Conservation (phyloP, 2,797 vertebrate species). For the Poecilia gillii region DNA sequence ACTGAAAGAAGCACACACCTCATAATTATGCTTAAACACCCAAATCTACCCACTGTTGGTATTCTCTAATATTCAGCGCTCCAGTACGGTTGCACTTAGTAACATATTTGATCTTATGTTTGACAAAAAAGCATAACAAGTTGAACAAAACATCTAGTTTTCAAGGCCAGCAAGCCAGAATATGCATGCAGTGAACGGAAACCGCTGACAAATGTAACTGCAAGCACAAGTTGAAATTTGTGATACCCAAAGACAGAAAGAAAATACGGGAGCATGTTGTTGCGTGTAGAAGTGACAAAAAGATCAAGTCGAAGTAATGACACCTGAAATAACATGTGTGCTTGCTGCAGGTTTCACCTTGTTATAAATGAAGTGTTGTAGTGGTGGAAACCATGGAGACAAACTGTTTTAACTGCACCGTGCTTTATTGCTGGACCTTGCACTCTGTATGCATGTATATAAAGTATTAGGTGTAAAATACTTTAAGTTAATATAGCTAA, state of each 20-base stretch:
- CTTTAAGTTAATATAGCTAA: not conserved
- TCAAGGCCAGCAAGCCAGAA: slow-evolving; percentile 28
- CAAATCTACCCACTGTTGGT: not conserved
- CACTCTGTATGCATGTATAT: not conserved
- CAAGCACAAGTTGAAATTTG: not conserved
- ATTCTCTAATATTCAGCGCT: slow-evolving; percentile 11
- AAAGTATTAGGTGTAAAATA: not conserved
- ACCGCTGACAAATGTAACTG: not conserved
- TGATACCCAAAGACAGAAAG: not conserved
- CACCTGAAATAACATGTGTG: slow-evolving; percentile 5
- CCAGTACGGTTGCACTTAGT: not conserved
- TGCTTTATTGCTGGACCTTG: not conserved
- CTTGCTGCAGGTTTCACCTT: slow-evolving; percentile 1
- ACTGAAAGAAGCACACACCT: not conserved
- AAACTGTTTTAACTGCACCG: no score
- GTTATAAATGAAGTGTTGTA: not conserved
- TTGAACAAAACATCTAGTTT: slow-evolving; percentile 29
- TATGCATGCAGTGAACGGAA: slow-evolving; percentile 11
- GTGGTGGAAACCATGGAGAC: not conserved
- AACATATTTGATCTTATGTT: slow-evolving; percentile 11
- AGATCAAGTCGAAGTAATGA: not conserved
- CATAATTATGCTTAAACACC: not conserved
- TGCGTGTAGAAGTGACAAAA: slow-evolving; percentile 5
- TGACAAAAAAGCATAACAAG: slow-evolving; percentile 30
- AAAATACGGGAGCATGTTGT: not conserved